Conservation (phyloP, 2,113 vertebrate genomes). For the Cettia cetti region DNA sequence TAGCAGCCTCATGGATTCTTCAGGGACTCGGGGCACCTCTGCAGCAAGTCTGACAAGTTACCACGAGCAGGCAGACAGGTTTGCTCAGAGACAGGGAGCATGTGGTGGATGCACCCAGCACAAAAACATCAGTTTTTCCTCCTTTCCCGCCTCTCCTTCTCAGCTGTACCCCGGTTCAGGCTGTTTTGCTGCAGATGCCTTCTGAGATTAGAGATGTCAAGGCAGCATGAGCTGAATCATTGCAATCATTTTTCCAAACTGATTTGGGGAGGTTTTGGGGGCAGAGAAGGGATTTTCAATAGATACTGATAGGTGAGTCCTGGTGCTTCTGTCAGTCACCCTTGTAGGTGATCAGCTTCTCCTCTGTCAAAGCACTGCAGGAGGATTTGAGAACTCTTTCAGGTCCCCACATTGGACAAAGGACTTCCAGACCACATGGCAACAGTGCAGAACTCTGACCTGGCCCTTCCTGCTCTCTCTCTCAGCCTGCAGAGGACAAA, state of each 20-base stretch:
- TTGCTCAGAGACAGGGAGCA: not conserved
- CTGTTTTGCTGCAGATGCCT: not conserved
- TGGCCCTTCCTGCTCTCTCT: not conserved
- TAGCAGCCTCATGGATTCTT: not conserved
- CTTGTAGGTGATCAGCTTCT: slow-evolving; percentile 11
- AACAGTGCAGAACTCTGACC: not conserved
- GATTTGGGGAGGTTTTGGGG: not conserved
- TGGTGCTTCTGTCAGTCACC: not conserved
- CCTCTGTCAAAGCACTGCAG: not conserved
- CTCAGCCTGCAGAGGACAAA: not conserved
- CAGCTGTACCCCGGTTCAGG: not conserved
- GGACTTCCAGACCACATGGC: not conserved
- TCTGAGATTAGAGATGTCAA: not conserved
- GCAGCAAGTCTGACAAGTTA: not conserved
- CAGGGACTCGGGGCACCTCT: not conserved
- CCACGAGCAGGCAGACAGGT: not conserved
- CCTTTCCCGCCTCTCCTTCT: not conserved
- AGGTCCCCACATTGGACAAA: not conserved
- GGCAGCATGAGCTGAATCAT: not conserved
- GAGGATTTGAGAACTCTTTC: not conserved
- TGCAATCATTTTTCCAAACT: not conserved
- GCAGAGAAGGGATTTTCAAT: not conserved
- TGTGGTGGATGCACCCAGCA: not conserved
- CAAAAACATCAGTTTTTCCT: not conserved
- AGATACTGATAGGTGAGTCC: not conserved